Evolutionary conservation across 2,797 vertebrate genomes (phyloP), one percentile per base, ranked within the genome.

Genomic region (Catamblyrhynchus diadema): DNA sequence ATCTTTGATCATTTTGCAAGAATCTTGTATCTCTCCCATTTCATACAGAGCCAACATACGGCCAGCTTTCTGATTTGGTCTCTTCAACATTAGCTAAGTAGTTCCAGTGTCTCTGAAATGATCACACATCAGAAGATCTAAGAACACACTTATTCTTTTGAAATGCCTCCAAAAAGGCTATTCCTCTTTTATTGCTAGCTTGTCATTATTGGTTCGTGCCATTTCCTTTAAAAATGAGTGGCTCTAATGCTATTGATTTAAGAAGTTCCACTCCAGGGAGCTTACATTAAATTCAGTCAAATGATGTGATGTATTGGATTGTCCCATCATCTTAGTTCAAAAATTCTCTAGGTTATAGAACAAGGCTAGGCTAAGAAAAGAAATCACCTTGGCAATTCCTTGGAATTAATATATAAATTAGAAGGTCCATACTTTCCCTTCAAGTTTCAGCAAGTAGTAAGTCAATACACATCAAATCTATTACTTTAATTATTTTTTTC

Each of bases 121-220:
- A 94, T 85, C 44, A 87, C 37, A 72, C 7, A 51, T 2, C 8
- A 54, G 37, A 57, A 70, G n/a, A 90, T 78, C 78, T 83, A 94
- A 95, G 83, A 95, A 91, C 24, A 80, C 1, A 10, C 21, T 37
- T 65, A 48, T 8, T 56, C 71, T 92, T 85, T 82, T 96, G 97
- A 95, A 97, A 93, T 67, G 5, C 39, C 32, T 95, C 97, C 97
- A 97, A 79, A 94, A 90, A 71, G 22, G 30, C 94, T 88, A 45
- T 87, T 94, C 61, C 14, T 85, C 24, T 77, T 95, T 84, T 84
- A 93, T 73, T 70, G 92, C 90, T 64, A 57, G 35, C 81, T 94
- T 82, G 77, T 78, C 89, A 41, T 90, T 69, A 91, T 33, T 67
- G 60, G 69, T 57, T 74, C 18, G 3, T 90, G 61, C 62, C 39